Evolutionary conservation across 2,797 vertebrate species (phyloP).

Genomic region (Myripristis jacobus): DNA sequence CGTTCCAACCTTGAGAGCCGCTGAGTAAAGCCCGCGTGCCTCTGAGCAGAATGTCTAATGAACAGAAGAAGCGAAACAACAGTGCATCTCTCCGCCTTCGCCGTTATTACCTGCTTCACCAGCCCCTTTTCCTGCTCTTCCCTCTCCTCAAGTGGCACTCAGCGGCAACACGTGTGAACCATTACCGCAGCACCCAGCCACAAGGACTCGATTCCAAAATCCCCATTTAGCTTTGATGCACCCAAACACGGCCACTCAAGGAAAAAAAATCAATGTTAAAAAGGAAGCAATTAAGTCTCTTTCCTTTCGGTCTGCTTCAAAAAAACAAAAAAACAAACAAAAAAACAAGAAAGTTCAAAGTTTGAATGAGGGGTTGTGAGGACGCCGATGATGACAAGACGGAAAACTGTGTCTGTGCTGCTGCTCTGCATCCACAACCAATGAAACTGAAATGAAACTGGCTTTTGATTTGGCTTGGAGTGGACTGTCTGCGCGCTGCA

Average conservation of each 20-base stretch:
- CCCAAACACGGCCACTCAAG: no score
- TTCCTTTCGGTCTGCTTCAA: not conserved
- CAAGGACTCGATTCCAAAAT: conserved; percentile 30
- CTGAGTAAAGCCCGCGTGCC: conserved; percentile 45
- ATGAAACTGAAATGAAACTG: not conserved
- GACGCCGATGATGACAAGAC: no score
- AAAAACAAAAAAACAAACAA: not conserved
- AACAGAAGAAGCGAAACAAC: conserved; percentile 51
- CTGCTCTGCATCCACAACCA: no score
- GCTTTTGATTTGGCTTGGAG: not conserved
- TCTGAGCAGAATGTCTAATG: conserved; percentile 61
- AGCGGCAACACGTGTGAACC: conserved; percentile 15
- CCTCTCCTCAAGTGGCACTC: conserved; percentile 28
- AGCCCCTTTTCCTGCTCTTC: not conserved
- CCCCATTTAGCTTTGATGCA: conserved; percentile 8
- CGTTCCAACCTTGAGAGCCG: conserved; percentile 60
- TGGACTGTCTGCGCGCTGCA: no score
- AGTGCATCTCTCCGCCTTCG: conserved; percentile 28
- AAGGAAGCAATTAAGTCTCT: conserved; percentile 25
- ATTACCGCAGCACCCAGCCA: conserved; percentile 19
- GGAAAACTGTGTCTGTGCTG: no score
- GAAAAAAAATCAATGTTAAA: conserved; percentile 12
- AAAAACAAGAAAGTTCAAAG: no score
- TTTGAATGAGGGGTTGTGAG: no score
- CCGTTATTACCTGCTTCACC: conserved; percentile 42